Percentiles rank a stretch among this genome's conserved stretches.
phyloP scores from a whole-genome alignment of 2,888 invertebrate species.

The Acheta domesticus region DNA sequence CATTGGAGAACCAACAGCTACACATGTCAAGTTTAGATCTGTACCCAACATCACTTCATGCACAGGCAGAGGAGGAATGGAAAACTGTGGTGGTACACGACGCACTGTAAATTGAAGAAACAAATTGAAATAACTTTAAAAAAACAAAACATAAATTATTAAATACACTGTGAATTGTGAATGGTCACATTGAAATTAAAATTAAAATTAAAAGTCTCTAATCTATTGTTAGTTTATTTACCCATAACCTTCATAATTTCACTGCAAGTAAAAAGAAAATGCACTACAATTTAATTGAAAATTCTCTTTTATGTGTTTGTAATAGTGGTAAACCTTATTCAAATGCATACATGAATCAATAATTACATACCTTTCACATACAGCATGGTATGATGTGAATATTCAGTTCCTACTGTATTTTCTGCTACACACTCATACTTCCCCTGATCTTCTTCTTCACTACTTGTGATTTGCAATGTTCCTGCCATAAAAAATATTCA shows the following conservation, averaged over 20 bases:
- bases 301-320: background rate
- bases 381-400: conserved; percentile 82
- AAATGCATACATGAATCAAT: background rate
- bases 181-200: background rate
- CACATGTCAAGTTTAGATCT: conserved; percentile 89
- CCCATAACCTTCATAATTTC: background rate
- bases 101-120: conserved; percentile 65
- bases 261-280: conserved; percentile 23
- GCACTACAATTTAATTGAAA: conserved; percentile 24
- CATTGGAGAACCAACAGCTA: conserved; percentile 97
- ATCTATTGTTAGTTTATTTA: background rate
- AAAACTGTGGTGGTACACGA: conserved; percentile 92
- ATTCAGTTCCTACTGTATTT: conserved; percentile 88
- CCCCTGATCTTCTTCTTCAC: conserved; percentile 88
- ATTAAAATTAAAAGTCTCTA: background rate
- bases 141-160: background rate
- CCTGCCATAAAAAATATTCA: conserved; percentile 55
- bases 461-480: conserved; percentile 82
- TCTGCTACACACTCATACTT: conserved; percentile 96
- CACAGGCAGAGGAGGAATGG: conserved; percentile 79
- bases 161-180: background rate
- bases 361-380: conserved; percentile 81
- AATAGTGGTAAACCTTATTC: no score
- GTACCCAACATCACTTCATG: conserved; percentile 90
- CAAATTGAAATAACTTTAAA: no score